phyloP scores from a whole-genome alignment of 2,113 vertebrate genomes.

The Ameiurus melas region DNA sequence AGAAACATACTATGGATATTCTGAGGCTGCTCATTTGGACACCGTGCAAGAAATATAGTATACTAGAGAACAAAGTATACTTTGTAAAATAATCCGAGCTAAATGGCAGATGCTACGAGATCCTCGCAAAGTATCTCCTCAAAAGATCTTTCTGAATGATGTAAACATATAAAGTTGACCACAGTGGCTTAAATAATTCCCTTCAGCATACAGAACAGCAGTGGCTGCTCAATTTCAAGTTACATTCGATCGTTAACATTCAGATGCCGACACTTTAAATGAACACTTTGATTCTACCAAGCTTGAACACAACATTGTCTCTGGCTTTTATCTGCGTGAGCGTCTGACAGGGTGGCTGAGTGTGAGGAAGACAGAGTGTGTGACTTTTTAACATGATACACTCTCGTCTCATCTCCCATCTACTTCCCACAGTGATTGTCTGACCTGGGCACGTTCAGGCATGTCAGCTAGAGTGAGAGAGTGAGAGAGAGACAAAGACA shows the following conservation, averaged over 20 bases:
- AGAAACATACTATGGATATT: background rate
- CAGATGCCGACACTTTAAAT: background rate
- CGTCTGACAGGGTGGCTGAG: background rate
- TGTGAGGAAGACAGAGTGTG: constrained; percentile 18
- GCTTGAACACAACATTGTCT: background rate
- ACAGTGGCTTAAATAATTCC: background rate
- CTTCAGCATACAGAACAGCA: background rate
- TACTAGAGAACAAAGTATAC: no score
- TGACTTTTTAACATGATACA: constrained; percentile 49
- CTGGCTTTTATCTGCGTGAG: background rate
- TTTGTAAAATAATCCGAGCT: background rate
- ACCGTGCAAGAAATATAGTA: background rate
- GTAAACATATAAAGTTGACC: background rate
- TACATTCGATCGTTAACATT: background rate
- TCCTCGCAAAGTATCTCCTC: background rate
- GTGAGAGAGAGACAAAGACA: background rate
- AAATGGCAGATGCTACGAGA: background rate
- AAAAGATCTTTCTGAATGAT: background rate
- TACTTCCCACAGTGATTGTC: constrained; percentile 53
- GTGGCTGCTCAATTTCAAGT: background rate
- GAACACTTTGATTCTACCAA: background rate
- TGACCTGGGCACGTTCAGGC: constrained; percentile 46
- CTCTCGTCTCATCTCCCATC: constrained; percentile 8
- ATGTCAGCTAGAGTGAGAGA: constrained; percentile 28
- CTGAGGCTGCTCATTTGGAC: background rate